Base-by-base conservation (phyloP, 2,797 vertebrate species). In the Acrossocheilus wenchowensis region DNA sequence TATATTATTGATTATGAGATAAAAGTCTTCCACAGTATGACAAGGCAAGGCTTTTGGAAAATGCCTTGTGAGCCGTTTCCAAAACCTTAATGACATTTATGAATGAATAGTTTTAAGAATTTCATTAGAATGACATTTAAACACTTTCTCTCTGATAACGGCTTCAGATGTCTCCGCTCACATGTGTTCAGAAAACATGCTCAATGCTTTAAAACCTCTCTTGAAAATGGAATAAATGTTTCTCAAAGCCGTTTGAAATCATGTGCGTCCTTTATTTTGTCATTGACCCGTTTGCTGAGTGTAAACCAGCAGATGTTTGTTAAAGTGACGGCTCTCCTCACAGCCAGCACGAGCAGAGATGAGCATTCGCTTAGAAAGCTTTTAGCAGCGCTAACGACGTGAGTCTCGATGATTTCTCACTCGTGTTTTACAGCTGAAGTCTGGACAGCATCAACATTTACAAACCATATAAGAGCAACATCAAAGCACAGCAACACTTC, bases 381-480 rank as follows among this genome's bases (percentile, higher is more conserved):
- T 72, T 82, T 57, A 73, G 52, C 39, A 17, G 72, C 57, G 57
- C n/a, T 43, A 64, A 83, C n/a, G 57, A 57, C 21, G 72, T 66
- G 72, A 34, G 71, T 39, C 39, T 23, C 54, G 4, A 34, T 15
- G 78, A 79, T 39, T 81, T 81, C 78, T 64, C 77, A 41, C 52
- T 54, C 6, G 77, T 82, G 66, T n/a, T 71, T 69, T 54, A 69
- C 64, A 71, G 66, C 68, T 52, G 45, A 6, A 48, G 68, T 81
- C 84, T 86, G 82, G 77, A 87, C 86, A 87, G 87, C 85, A 89
- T 94, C 95, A 87, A 87, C 81, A 95, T 94, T 95, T 92, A 81
- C 93, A 92, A 93, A 93, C 93, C 92, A 85, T 94, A 94, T 94
- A 94, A 94, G 93, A 88, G 90, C 88, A 83, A 94, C 91, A 94